Base-by-base conservation (phyloP, 2,797 vertebrate genomes). In the Trichosurus vulpecula region DNA sequence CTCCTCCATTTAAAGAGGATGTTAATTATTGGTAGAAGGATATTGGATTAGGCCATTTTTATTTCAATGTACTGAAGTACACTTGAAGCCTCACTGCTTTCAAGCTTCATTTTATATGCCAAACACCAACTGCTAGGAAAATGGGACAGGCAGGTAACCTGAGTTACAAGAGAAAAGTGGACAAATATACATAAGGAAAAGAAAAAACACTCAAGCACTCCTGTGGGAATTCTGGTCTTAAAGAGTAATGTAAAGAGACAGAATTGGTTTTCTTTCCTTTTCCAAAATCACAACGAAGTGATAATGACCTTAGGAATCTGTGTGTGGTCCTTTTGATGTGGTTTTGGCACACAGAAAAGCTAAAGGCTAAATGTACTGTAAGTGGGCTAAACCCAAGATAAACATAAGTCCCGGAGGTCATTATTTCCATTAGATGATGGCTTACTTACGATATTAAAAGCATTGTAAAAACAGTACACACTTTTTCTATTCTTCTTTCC, bases 381-480 rank as follows among this genome's bases (percentile, higher is more conserved):
- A 99, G 98, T 99, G 99, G 98, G 98, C 98, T 99, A 99, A 98
- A 99, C 98, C 98, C 98, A 99, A 99, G 98, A 98, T 98, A 98
- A 99, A 98, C 98, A 99, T 96, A 98, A 97, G 95, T 99, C 99
- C 98, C 98, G 94, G 94, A 99, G 98, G 98, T 99, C 98, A 99
- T 99, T 99, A 99, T 99, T 99, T 99, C 98, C 99, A 99, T 98
- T 98, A 98, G 98, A 98, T 98, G 99, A 99, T 99, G 99, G 96
- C 93, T 95, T 97, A 97, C 98, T 97, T 98, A 98, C 97, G 98
- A 98, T 98, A 98, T 98, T 98, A 97, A 98, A 98, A 97, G 96
- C 98, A 97, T 54, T 98, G 95, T 98, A 96, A 98, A 98, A 98
- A 98, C 96, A 98, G 90, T 95, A 95, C 93, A 98, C 97, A 97